Conservation (phyloP, 2,113 vertebrate genomes). For the Dicaeum eximium region DNA sequence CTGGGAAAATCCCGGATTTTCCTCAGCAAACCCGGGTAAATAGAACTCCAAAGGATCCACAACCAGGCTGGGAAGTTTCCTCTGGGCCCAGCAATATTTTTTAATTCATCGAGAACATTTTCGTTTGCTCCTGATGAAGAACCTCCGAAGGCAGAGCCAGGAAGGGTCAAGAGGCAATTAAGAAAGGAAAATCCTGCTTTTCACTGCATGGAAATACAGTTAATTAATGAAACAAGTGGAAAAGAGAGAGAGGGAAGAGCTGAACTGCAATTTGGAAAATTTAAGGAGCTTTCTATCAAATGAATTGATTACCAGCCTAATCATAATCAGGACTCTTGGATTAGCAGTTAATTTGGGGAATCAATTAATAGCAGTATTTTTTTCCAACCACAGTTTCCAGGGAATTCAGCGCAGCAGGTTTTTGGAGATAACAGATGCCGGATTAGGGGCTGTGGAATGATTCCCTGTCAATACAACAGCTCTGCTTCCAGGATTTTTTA, state of each 20-base stretch:
- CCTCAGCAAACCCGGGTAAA: background rate
- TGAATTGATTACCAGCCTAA: constrained; percentile 68
- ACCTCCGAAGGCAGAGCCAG: constrained; percentile 43
- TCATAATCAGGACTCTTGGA: constrained; percentile 60
- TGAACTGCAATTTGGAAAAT: constrained; percentile 50
- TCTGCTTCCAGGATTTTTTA: background rate
- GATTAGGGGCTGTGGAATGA: background rate
- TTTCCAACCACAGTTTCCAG: constrained; percentile 29
- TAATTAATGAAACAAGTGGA: constrained; percentile 58
- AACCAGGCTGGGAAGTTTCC: background rate
- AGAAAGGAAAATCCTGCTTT: constrained; percentile 55
- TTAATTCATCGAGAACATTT: constrained; percentile 53
- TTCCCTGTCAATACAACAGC: background rate
- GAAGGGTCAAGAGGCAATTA: constrained; percentile 64
- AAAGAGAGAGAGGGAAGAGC: constrained; percentile 33
- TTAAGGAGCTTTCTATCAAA: constrained; percentile 61
- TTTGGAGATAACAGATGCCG: constrained; percentile 40
- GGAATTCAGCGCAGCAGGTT: constrained; percentile 17
- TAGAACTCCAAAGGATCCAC: background rate
- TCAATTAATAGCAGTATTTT: constrained; percentile 66
- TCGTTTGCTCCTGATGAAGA: constrained; percentile 57
- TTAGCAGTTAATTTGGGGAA: constrained; percentile 67
- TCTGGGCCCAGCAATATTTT: constrained; percentile 45
- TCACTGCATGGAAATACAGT: constrained; percentile 50
- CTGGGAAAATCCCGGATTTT: background rate